A percentile compares a stretch with the other conserved stretches of the same genome.
Conservation (phyloP, 2,113 vertebrate species). For the Cephalopholis sonnerati region DNA sequence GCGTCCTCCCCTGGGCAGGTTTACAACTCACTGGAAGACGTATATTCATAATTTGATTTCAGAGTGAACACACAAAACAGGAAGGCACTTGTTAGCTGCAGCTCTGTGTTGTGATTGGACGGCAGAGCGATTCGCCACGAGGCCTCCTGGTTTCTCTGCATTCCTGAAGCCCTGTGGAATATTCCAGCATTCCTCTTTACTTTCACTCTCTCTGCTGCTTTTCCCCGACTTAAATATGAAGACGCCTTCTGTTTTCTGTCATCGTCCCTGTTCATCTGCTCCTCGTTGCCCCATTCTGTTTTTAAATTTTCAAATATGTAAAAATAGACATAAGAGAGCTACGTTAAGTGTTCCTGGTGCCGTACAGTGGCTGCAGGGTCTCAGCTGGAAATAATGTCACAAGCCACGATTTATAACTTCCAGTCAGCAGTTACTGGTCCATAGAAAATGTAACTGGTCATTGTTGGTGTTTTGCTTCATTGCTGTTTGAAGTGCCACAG, state of each 20-base stretch:
- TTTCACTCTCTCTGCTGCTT: conserved; percentile 8
- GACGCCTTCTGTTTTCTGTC: neutral
- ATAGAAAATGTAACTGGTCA: neutral
- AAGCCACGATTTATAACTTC: no score
- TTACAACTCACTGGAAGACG: conserved; percentile 2
- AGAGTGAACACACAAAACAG: conserved; percentile 37
- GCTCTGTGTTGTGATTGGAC: conserved; percentile 58
- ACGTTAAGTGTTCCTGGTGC: no score
- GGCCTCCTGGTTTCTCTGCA: conserved; percentile 72
- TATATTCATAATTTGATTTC: conserved; percentile 13
- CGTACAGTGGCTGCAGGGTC: neutral
- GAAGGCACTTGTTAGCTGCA: conserved; percentile 59
- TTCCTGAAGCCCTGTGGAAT: conserved; percentile 69
- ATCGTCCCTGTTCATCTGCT: neutral
- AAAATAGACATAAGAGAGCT: neutral
- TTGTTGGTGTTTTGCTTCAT: neutral
- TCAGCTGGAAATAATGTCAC: neutral
- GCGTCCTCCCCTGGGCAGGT: neutral
- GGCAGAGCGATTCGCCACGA: conserved; percentile 28
- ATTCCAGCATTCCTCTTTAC: conserved; percentile 62
- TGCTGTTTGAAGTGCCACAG: neutral
- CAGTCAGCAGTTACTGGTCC: neutral
- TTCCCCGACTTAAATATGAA: neutral
- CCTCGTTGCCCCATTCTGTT: no score
- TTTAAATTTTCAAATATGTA: neutral